A percentile compares a stretch with the other conserved stretches of the same genome.
Evolutionary conservation across 2,113 vertebrate genomes (phyloP).

Genomic region (Triplophysa siluroides): DNA sequence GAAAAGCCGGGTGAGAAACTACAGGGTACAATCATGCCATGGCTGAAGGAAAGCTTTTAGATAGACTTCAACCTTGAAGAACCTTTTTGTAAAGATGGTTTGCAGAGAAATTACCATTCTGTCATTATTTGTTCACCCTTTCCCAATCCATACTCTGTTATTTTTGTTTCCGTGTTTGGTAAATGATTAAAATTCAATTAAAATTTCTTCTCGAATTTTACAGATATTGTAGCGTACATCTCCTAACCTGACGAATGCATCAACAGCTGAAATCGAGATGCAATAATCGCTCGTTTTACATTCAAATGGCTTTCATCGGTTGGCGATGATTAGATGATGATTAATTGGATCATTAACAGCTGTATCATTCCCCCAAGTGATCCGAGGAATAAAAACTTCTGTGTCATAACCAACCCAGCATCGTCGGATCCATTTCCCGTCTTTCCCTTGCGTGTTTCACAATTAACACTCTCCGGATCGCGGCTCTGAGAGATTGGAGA

Average conservation of each 20-base stretch:
- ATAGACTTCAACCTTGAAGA: background rate
- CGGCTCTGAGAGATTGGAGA: constrained; percentile 53
- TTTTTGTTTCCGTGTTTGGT: too few relatives aligned
- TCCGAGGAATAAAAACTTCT: constrained; percentile 33
- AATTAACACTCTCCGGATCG: constrained; percentile 49
- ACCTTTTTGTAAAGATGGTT: constrained; percentile 4
- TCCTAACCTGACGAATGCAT: background rate
- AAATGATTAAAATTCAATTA: too few relatives aligned
- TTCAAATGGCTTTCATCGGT: constrained; percentile 9
- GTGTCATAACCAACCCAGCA: constrained; percentile 32
- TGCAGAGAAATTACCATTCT: background rate
- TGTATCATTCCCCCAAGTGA: constrained; percentile 35
- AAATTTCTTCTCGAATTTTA: background rate
- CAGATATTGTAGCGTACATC: background rate
- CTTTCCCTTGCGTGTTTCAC: constrained; percentile 35
- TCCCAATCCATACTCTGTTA: too few relatives aligned
- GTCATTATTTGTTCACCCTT: background rate
- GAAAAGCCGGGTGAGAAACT: constrained; percentile 61
- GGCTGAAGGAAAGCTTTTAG: background rate
- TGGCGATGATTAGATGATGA: constrained; percentile 23
- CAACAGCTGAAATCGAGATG: background rate
- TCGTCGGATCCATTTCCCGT: constrained; percentile 6
- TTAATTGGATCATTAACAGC: constrained; percentile 42
- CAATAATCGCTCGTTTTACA: constrained; percentile 1
- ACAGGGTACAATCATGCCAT: constrained; percentile 35